Evolutionary conservation across 2,888 invertebrate genomes (phyloP).

Genomic region (Halictus ligatus): DNA sequence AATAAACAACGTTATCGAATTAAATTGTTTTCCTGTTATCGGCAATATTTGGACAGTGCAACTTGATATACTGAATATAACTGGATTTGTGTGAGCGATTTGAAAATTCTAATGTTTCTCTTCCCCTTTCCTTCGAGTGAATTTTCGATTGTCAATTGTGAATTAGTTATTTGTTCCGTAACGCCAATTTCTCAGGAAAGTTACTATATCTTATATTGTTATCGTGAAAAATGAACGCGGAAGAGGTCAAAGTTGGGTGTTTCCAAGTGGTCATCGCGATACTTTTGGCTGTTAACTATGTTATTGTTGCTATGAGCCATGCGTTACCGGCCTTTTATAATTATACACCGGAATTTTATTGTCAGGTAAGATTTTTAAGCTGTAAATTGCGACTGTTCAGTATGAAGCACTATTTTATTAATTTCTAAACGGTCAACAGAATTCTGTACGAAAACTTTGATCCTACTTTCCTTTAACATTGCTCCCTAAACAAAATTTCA

Average conservation of each 20-base stretch:
- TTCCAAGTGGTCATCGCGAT: slow-evolving; percentile 80
- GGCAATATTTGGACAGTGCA: not conserved
- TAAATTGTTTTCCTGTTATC: not conserved
- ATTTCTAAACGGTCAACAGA: not conserved
- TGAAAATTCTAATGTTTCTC: not conserved
- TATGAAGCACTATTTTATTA: not conserved
- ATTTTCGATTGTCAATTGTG: not conserved
- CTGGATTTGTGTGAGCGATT: slow-evolving; percentile 13
- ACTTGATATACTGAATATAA: not conserved
- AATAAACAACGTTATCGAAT: not conserved
- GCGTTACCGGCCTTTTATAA: slow-evolving; percentile 82
- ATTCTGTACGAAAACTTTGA: no score
- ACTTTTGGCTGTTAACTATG: slow-evolving; percentile 81
- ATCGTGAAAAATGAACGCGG: slow-evolving; percentile 73
- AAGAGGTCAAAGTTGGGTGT: slow-evolving; percentile 78
- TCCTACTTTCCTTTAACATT: not conserved
- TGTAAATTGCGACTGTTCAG: not conserved
- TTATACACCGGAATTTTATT: slow-evolving; percentile 82
- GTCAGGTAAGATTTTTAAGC: slow-evolving; percentile 76
- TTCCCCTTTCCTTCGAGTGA: not conserved
- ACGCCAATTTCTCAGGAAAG: not conserved
- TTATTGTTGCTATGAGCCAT: slow-evolving; percentile 83
- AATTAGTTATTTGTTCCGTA: not conserved
- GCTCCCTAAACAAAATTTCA: not conserved
- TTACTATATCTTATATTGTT: not conserved